Evolutionary conservation across 2,797 vertebrate genomes (phyloP).

Genomic region (Acestrorhynchus altus): DNA sequence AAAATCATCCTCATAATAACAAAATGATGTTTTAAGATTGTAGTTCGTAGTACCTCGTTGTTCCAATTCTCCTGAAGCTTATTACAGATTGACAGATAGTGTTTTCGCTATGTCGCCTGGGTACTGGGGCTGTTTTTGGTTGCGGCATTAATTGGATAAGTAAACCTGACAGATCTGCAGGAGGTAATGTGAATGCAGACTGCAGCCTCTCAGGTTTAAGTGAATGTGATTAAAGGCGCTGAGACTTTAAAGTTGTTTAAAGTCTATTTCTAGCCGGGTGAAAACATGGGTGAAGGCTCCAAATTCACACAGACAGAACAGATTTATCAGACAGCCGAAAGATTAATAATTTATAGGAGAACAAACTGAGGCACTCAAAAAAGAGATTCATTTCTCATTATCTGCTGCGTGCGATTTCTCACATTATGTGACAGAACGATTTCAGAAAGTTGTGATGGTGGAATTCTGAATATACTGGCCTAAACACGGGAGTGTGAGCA

Average conservation of each 20-base stretch:
- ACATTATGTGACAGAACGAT: neutral
- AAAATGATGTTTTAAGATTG: slow-evolving; percentile 18
- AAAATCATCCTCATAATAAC: neutral
- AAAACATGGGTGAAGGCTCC: neutral
- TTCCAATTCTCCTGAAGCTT: neutral
- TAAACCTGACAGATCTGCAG: slow-evolving; percentile 13
- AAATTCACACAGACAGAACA: neutral
- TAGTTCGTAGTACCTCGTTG: neutral
- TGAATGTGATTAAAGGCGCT: slow-evolving; percentile 24
- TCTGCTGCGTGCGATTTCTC: neutral
- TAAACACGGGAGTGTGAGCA: too few relatives aligned
- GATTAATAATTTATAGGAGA: neutral
- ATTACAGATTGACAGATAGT: neutral
- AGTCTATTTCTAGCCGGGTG: slow-evolving; percentile 15
- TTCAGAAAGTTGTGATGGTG: too few relatives aligned
- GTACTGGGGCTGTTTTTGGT: slow-evolving; percentile 17
- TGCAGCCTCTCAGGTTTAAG: slow-evolving; percentile 9
- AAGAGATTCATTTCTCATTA: neutral
- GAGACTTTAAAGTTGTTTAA: slow-evolving; percentile 20
- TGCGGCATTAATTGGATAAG: slow-evolving; percentile 35
- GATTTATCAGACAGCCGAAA: neutral
- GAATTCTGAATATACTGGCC: too few relatives aligned
- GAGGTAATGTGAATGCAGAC: slow-evolving; percentile 18
- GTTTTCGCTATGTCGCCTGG: slow-evolving; percentile 10
- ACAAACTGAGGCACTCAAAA: neutral